These are phyloP conservation scores for Andinoacara biseriatus DNA, from an alignment of 2,113 vertebrate species.

Conservation along the genomic window DNA sequence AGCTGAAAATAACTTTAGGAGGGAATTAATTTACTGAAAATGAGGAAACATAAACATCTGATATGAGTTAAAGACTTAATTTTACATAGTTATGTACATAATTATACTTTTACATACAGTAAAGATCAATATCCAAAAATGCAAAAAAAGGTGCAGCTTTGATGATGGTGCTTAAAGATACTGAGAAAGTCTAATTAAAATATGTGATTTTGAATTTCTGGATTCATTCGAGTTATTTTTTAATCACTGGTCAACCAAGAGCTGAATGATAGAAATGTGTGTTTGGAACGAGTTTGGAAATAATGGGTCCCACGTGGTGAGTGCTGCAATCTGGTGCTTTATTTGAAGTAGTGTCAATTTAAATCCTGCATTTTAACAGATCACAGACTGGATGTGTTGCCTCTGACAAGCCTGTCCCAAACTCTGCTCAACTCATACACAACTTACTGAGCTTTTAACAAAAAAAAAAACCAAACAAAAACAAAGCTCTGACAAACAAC, in stretches of 20 bases:
- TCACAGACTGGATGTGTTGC: neutral
- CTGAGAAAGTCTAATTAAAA: neutral
- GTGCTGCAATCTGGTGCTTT: slow-evolving; percentile 33
- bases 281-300: neutral
- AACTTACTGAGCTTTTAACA: neutral
- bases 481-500: neutral
- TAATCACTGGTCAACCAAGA: neutral
- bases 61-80: too few relatives aligned
- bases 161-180: neutral
- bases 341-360: slow-evolving; percentile 40
- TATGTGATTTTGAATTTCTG: neutral
- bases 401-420: neutral
- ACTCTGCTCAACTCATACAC: too few relatives aligned
- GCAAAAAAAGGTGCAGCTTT: neutral
- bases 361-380: neutral
- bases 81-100: too few relatives aligned
- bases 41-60: too few relatives aligned
- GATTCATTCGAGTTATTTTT: neutral
- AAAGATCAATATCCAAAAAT: too few relatives aligned
- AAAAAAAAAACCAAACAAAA: neutral
- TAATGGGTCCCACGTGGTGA: neutral
- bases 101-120: too few relatives aligned
- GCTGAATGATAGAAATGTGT: neutral
- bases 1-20: too few relatives aligned
- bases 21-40: too few relatives aligned